Evolutionary conservation across 2,113 vertebrate genomes (phyloP).

Genomic region (Dicaeum eximium): DNA sequence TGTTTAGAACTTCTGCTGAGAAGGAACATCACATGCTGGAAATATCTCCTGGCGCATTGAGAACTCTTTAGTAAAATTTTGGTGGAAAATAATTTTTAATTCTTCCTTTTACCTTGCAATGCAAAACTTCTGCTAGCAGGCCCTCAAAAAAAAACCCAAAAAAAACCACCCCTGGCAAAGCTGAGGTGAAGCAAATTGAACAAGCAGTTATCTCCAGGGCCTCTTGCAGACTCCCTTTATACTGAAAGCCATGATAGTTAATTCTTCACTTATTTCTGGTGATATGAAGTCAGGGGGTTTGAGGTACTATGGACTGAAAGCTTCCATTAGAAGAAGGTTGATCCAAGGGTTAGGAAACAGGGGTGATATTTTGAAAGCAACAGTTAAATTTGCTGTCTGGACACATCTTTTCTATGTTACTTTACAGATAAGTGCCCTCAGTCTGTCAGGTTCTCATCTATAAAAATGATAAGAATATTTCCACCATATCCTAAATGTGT

Average conservation of each 20-base stretch:
- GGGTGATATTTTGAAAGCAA: neutral
- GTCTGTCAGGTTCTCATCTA: constrained; percentile 3
- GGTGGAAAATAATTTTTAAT: neutral
- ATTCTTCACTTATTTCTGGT: neutral
- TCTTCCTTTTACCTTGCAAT: neutral
- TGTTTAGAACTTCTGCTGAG: neutral
- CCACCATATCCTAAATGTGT: neutral
- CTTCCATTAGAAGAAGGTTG: neutral
- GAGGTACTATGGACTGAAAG: neutral
- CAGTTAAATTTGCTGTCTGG: neutral
- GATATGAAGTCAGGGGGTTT: neutral
- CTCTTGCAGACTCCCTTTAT: neutral
- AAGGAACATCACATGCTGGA: neutral
- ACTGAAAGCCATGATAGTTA: neutral
- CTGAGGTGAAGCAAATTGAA: neutral
- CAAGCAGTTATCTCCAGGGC: neutral
- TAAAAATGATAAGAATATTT: constrained; percentile 32
- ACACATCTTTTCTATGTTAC: neutral
- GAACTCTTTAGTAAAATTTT: neutral
- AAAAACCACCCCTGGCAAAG: neutral
- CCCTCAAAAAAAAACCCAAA: neutral
- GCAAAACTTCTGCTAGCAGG: neutral
- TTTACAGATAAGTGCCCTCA: neutral
- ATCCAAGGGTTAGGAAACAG: neutral
- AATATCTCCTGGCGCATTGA: neutral